Evolutionary conservation across 2,113 vertebrate species (phyloP), one percentile per base, ranked within the genome.

Genomic region (Xiphias gladius): DNA sequence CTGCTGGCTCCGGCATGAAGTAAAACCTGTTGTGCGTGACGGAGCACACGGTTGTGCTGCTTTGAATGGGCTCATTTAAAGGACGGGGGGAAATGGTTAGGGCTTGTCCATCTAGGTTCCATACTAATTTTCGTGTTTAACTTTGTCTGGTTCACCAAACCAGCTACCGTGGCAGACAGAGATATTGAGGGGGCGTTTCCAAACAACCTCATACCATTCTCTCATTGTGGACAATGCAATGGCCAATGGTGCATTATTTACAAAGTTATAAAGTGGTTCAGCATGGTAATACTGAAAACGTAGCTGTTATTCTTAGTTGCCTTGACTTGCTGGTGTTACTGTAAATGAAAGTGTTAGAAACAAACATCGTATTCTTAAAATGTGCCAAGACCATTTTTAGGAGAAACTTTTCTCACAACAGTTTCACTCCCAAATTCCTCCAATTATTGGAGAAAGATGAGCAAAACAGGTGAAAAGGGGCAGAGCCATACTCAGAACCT

Each of bases 361-460:
- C 50, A 67, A 35, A 48, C 26, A 39, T 64, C 28, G 19, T 13
- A 22, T 43, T 10, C 3, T 10, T 20, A 39, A 62, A 70, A 70
- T 54, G 39, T 48, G 32, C 35, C 32, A 22, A 20, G 13, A 57
- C 58, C 8, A 32, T 58, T 85, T 75, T 64, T 61, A 81, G 11
- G 39, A 46, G 35, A 75, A 61, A 66, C 43, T 59, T 85, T 85
- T 63, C 9, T 32, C 39, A 26, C 5, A 39, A 26, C 19, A 61
- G 64, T 57, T 54, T 48, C 35, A 13, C 55, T 71, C 43, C 32
- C 20, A 76, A 73, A 73, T 65, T 57, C 22, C 19, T 84, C 58
- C 76, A 80, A 86, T 86, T 79, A 90, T 62, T 64, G 26, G 43
- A n/a, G 5, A 55, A 79, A 66, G 32, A 70, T 26, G 54, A 68